Base-by-base conservation (phyloP, 2,113 vertebrate species). In the Crotalus horridus region DNA sequence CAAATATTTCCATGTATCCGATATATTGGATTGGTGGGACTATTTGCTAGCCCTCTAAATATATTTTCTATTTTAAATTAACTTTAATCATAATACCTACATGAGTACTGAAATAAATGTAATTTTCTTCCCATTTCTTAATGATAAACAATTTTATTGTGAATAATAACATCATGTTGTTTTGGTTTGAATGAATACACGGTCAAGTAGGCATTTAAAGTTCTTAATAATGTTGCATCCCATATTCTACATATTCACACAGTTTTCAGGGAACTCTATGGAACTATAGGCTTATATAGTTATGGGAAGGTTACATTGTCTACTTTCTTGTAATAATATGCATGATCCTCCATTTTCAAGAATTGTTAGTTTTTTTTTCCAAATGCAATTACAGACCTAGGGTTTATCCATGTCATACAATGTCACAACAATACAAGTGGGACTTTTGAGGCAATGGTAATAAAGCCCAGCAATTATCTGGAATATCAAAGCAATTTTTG, bases 401-500 rank as follows among this genome's bases (percentile, higher is more conserved):
- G 81, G 24, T 93, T 90, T 90, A 86, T 93, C 89, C 86, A 54
- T 93, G 92, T 90, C 92, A 90, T 43, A 90, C 81, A 90, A 89
- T 90, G 92, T 93, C 92, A 93, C 48, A 87, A 90, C 89, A 93
- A 90, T 90, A 48, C 92, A 93, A 93, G 92, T 86, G 89, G 89
- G 81, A 90, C 33, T 90, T 93, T 93, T 58, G 61, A 90, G 88
- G 92, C 92, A 43, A 53, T 21, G 48, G 81, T 43, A 90, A 93
- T 93, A 93, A 86, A 86, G 26, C 69, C 39, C 93, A 93, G 91
- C 81, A 93, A 93, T n/a, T 89, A 53, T 93, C 93, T 89, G 93
- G 48, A 94, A 93, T 9, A 0, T 90, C 94, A 93, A 94, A 95
- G 93, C 90, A 93, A 92, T 0, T 54, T 26, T 94, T 96, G 95